Evolutionary conservation across 2,797 vertebrate species (phyloP), one percentile per base, ranked within the genome.

Genomic region (Mus spretus): DNA sequence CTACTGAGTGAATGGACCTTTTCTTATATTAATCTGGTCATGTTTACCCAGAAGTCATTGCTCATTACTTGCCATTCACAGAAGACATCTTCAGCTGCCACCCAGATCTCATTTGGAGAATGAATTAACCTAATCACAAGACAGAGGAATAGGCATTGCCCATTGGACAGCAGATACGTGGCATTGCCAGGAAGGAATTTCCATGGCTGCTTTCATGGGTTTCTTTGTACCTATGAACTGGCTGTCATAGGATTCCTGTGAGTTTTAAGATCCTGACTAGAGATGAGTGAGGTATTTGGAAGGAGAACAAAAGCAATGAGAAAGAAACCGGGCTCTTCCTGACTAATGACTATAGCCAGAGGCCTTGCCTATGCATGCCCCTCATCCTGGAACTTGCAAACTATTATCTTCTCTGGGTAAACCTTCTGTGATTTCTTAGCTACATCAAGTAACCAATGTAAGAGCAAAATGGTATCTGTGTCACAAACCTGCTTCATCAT

Each of bases 341-440:
- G n/a, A 88, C 19, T 93, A 37, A 53, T 31, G 40, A 20, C 28
- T 47, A 34, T 28, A 55, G 59, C 37, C 13, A 82, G 1, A 89
- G 17, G 75, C 9, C 24, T 65, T 78, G 80, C 72, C 13, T n/a
- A 59, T 6, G 61, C 14, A 50, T 53, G 5, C 5, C 22, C 53
- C 12, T 79, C 28, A 40, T 79, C 95, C 34, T 92, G 1, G 26
- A 26, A 57, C 15, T 90, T 50, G 37, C 37, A 77, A 79, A 34
- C 6, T 81, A 84, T 94, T 83, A 10, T 72, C 40, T 14, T 95
- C 85, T 95, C 67, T 95, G 40, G 47, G 26, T 77, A 92, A 90
- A 94, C 47, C 24, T 28, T 67, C 5, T 93, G 37, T 55, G 65
- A 92, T 83, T 92, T 72, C 70, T 93, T 89, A 91, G 61, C 28